These are phyloP conservation scores for Andrena trimmerana DNA, from an alignment of 2,888 invertebrate species.

Conservation along the genomic window DNA sequence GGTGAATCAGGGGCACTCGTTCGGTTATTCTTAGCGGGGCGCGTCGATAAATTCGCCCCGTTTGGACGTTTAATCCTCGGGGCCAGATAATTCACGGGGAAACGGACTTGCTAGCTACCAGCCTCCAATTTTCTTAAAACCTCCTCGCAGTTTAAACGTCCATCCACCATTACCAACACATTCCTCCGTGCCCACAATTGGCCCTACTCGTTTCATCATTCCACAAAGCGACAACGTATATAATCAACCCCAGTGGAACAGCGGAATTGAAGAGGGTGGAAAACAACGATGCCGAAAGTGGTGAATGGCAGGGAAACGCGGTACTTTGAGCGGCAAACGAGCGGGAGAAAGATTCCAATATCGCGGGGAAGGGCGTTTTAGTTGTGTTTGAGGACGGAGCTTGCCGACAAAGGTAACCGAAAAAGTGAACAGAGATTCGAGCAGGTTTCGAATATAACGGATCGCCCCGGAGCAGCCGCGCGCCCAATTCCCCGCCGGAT, in stretches of 20 bases:
- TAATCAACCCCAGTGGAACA: too few species aligned
- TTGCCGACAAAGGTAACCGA: conserved; percentile 6
- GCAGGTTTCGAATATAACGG: conserved; percentile 35
- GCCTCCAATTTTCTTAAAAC: conserved; percentile 52
- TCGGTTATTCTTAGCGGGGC: conserved; percentile 50
- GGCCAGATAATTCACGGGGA: conserved; percentile 50
- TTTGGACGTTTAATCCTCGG: conserved; percentile 54
- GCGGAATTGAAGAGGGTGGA: too few species aligned
- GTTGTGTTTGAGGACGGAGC: neutral
- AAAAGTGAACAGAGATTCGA: conserved; percentile 23
- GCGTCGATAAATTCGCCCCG: conserved; percentile 46
- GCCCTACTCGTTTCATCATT: too few species aligned
- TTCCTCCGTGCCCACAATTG: neutral
- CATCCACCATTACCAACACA: neutral
- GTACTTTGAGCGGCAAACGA: neutral
- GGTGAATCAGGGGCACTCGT: conserved; percentile 46
- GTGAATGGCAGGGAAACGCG: neutral
- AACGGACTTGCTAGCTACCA: conserved; percentile 42
- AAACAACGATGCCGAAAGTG: too few species aligned
- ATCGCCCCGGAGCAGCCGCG: conserved; percentile 18
- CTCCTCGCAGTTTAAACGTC: conserved; percentile 32
- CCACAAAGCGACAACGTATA: too few species aligned
- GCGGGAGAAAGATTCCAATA: neutral
- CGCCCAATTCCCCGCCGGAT: neutral
- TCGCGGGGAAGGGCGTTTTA: conserved; percentile 11